phyloP scores from a whole-genome alignment of 2,113 vertebrate species.

The Galemys pyrenaicus region DNA sequence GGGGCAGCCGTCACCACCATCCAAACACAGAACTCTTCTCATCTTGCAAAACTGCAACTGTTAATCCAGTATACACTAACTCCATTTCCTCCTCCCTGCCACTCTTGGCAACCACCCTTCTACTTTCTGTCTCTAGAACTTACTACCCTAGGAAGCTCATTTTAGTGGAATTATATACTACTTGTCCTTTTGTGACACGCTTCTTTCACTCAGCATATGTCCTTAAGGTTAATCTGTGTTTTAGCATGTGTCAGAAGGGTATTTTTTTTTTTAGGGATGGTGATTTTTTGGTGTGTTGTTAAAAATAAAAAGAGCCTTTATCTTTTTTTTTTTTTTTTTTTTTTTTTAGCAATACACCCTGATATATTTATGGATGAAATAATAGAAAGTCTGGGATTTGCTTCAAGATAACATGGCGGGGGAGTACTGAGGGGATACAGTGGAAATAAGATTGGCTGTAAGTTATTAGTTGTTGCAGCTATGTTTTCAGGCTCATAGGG shows the following conservation, averaged over 20 bases:
- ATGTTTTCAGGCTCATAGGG: neutral
- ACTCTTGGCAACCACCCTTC: neutral
- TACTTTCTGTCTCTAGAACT: neutral
- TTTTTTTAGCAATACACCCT: neutral
- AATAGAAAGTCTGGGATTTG: neutral
- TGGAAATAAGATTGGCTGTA: neutral
- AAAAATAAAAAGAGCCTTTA: neutral
- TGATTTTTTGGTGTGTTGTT: neutral
- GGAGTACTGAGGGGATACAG: neutral
- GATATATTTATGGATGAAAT: conserved; percentile 33
- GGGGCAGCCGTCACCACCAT: too few species aligned
- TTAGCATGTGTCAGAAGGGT: neutral
- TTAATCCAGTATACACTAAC: neutral
- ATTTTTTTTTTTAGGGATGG: neutral
- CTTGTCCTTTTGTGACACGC: neutral
- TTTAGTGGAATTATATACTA: neutral
- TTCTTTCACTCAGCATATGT: neutral
- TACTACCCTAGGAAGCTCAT: neutral
- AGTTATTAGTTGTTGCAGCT: conserved; percentile 32
- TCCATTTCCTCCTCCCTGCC: neutral
- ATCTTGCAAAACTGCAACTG: neutral
- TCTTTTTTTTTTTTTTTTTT: too few species aligned
- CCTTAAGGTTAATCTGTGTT: neutral
- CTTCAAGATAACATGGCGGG: neutral
- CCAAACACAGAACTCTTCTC: neutral